phyloP scores from a whole-genome alignment of 2,888 invertebrate genomes.

The Apamea crenata region DNA sequence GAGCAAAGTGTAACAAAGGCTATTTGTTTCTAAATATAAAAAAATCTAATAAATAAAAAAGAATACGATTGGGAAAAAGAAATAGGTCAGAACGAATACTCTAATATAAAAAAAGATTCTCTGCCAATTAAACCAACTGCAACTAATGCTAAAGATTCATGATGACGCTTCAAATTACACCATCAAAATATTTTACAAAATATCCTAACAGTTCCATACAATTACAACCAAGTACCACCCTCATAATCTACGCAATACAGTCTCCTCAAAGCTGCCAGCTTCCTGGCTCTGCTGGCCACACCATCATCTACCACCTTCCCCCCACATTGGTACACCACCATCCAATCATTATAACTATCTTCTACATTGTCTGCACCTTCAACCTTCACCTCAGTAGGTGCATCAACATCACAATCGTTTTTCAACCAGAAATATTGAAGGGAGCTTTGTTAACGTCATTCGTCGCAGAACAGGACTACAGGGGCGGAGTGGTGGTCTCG shows the following conservation, averaged over 20 bases:
- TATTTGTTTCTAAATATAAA: background rate
- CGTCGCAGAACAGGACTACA: conserved; percentile 91
- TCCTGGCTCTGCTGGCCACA: conserved; percentile 73
- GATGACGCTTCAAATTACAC: conserved; percentile 19
- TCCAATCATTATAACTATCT: conserved; percentile 55
- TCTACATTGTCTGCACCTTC: conserved; percentile 41
- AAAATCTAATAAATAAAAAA: background rate
- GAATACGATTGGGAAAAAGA: background rate
- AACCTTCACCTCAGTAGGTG: conserved; percentile 34
- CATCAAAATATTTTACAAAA: conserved; percentile 4
- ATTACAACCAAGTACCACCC: conserved; percentile 69
- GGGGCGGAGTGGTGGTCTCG: conserved; percentile 91
- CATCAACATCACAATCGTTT: conserved; percentile 56
- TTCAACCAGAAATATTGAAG: conserved; percentile 67
- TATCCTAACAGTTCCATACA: conserved; percentile 10
- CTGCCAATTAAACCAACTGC: background rate
- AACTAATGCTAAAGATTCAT: conserved; percentile 1
- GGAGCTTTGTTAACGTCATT: conserved; percentile 83
- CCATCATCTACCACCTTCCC: conserved; percentile 66
- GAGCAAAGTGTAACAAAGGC: background rate
- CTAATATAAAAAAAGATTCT: background rate
- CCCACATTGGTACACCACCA: conserved; percentile 50
- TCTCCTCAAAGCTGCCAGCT: conserved; percentile 77
- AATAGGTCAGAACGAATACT: background rate
- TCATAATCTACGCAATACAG: conserved; percentile 78